Percentiles rank a stretch among this genome's conserved stretches.
phyloP scores from a whole-genome alignment of 2,797 vertebrate genomes.

The Syndactyla subalaris region DNA sequence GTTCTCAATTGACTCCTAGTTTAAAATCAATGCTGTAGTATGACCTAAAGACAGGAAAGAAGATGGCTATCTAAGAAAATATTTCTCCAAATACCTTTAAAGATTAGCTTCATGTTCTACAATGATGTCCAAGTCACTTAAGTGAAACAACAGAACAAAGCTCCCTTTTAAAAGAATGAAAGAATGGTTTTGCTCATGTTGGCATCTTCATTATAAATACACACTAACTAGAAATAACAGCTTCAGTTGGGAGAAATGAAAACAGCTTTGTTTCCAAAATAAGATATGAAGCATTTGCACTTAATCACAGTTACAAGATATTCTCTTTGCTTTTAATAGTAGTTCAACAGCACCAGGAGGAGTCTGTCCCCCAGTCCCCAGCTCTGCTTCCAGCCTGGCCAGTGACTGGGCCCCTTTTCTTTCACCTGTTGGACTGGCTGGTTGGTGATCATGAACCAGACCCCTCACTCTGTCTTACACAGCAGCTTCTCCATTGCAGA shows the following conservation, averaged over 20 bases:
- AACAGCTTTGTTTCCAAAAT: slow-evolving; percentile 46
- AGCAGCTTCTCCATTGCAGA: neutral
- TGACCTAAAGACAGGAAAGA: neutral
- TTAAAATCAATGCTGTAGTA: neutral
- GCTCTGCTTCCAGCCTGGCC: neutral
- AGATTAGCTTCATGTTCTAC: neutral
- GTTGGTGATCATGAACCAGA: neutral
- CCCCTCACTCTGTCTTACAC: rapidly evolving
- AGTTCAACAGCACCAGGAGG: neutral
- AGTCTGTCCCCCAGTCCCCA: neutral
- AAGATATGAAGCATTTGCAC: neutral
- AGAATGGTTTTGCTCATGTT: neutral
- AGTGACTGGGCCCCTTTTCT: neutral
- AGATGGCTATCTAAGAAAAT: neutral
- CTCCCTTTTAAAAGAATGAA: neutral
- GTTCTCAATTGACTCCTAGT: neutral
- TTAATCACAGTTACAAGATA: slow-evolving; percentile 36
- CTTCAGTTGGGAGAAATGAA: neutral
- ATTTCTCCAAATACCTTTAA: neutral
- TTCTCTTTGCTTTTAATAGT: neutral
- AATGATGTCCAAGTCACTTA: neutral
- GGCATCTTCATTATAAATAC: neutral
- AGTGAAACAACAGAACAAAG: neutral
- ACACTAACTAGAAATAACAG: neutral
- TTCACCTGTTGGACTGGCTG: neutral